Percentiles rank a stretch among this genome's conserved stretches.
These are phyloP conservation scores for Coreoperca whiteheadi DNA, from an alignment of 2,113 vertebrate genomes.

Conservation along the genomic window DNA sequence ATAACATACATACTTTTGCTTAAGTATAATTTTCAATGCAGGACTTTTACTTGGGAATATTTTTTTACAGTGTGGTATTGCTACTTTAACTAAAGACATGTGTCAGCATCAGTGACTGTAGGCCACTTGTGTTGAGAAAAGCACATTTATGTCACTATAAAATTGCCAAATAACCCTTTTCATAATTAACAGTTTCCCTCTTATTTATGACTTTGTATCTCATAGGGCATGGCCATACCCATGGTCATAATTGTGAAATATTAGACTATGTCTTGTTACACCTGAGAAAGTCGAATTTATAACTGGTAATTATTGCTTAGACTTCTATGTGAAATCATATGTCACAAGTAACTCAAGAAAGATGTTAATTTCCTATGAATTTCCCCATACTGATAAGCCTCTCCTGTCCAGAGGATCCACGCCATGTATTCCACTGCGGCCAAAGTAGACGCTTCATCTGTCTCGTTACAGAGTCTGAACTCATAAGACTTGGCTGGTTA, in stretches of 20 bases:
- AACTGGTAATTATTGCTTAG: neutral
- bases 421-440: neutral
- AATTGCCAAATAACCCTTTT: neutral
- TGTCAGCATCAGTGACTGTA: neutral
- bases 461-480: slow-evolving; percentile 63
- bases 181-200: neutral
- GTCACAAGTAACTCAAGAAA: neutral
- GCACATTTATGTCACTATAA: neutral
- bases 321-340: neutral
- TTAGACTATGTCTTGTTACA: no score
- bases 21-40: neutral
- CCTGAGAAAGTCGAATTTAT: neutral
- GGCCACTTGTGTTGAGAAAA: neutral
- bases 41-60: neutral
- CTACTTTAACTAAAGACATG: no score
- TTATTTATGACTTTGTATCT: neutral
- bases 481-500: slow-evolving; percentile 41
- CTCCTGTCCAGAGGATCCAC: neutral
- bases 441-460: slow-evolving; percentile 58
- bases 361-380: neutral
- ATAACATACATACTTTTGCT: neutral
- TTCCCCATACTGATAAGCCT: neutral
- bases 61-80: neutral
- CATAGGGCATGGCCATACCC: no score
- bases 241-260: neutral